Base-by-base conservation (phyloP, 1,140 invertebrate species). In the Radopholus similis region DNA sequence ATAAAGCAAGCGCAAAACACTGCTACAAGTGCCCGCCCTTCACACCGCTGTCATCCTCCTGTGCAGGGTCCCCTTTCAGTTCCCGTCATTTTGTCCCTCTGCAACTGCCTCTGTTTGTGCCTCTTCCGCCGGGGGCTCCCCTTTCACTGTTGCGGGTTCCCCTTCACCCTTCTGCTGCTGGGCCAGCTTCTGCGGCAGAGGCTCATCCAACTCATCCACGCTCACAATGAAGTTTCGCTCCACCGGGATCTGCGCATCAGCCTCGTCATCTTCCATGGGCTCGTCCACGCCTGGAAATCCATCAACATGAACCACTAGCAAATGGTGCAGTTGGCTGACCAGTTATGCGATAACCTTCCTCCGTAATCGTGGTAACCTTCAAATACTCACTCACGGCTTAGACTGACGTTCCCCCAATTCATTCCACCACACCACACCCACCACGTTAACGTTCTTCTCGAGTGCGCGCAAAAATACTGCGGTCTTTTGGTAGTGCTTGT, bases 401-500 rank as follows among this genome's bases (percentile, higher is more conserved):
- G 18, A 4, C 26, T 47, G 18, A 23, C 5, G 18, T 4, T 47
- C 18, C 26, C 26, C 44, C 6, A 6, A 47, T 4, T 4, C 6
- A 21, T 47, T 47, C 44, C 18, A 4, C 26, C 18, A 63, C 9
- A 77, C 18, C 28, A 37, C 54, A 51, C 37, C 66, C n/a, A 80
- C 77, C 13, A 77, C 77, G 47, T 77, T 77, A 49, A 77, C 74
- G 62, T 66, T 77, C 56, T 77, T 77, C 42, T 77, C 76, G 5
- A 77, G 32, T 5, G 76, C 76, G 2, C 77, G 74, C 30, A 80
- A 68, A 53, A 57, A 80, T 28, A 72, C 77, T 5, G 72, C 76
- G 1, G 76, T 68, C n/a, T 30, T 60, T 35, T 77, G 56, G 53
- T 77, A 77, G 38, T 77, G 77, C n/a, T 53, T 35, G 26, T 40